Conservation (phyloP, 1,140 invertebrate species). For the Brachionus asplanchnoidis region DNA sequence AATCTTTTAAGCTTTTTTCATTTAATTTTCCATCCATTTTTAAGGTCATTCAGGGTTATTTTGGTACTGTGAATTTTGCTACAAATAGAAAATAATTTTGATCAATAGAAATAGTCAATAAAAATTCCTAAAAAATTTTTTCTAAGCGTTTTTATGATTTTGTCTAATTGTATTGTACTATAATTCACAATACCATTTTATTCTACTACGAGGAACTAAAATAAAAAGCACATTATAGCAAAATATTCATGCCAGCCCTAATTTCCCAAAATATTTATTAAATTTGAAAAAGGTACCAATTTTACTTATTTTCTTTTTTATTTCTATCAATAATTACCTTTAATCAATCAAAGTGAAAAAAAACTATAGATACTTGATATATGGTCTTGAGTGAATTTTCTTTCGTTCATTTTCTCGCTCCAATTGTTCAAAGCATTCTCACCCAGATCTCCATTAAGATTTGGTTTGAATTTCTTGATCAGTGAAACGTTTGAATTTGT, state of each 20-base stretch:
- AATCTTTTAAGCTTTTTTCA: no score
- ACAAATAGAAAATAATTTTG: no score
- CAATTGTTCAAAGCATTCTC: constrained; percentile 51
- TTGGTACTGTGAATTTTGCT: no score
- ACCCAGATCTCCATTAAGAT: not conserved
- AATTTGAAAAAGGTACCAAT: not conserved
- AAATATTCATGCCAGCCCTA: not conserved
- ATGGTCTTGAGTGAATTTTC: constrained; percentile 53
- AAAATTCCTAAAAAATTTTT: no score
- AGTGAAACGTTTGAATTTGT: not conserved
- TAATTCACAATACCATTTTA: no score
- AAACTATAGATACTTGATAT: constrained; percentile 51
- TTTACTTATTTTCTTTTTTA: not conserved
- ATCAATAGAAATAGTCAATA: no score
- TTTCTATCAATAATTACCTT: not conserved
- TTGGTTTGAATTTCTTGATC: not conserved
- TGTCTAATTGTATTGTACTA: no score
- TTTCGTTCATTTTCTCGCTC: constrained; percentile 53
- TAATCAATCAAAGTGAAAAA: not conserved
- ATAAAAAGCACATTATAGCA: not conserved
- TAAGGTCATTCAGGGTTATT: no score
- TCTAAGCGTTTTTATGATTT: no score
- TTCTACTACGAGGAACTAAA: not conserved
- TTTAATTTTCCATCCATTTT: no score
- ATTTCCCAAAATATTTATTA: not conserved